phyloP scores from a whole-genome alignment of 2,113 vertebrate genomes.

The Malaclemys terrapin region DNA sequence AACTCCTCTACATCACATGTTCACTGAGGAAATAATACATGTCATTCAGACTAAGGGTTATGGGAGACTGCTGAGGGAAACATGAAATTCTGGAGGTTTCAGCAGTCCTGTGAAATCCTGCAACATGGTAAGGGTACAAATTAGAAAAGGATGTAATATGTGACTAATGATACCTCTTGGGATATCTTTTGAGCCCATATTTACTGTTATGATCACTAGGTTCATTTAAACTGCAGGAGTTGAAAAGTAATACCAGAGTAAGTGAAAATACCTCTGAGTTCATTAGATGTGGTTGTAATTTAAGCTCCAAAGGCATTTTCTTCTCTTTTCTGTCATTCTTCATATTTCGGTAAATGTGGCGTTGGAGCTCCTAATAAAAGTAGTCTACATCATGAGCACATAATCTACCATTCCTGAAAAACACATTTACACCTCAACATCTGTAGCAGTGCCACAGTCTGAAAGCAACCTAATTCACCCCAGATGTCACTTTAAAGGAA shows the following conservation, averaged over 20 bases:
- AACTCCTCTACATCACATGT: slow-evolving; percentile 76
- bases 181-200: slow-evolving; percentile 77
- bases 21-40: slow-evolving; percentile 85
- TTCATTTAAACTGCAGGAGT: slow-evolving; percentile 81
- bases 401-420: slow-evolving; percentile 79
- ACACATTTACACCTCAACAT: slow-evolving; percentile 78
- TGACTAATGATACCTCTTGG: slow-evolving; percentile 86
- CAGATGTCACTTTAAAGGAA: slow-evolving; percentile 78
- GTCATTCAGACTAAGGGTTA: slow-evolving; percentile 81
- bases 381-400: slow-evolving; percentile 67
- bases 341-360: slow-evolving; percentile 77
- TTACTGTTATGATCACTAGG: slow-evolving; percentile 81
- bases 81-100: slow-evolving; percentile 84
- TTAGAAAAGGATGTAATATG: slow-evolving; percentile 85
- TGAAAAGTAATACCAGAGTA: slow-evolving; percentile 80
- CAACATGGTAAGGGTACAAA: slow-evolving; percentile 82
- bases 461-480: slow-evolving; percentile 78
- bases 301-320: slow-evolving; percentile 80
- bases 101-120: slow-evolving; percentile 78
- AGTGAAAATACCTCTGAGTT: slow-evolving; percentile 80
- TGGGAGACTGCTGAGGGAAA: slow-evolving; percentile 84
- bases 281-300: slow-evolving; percentile 82
- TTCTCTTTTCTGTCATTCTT: slow-evolving; percentile 80
- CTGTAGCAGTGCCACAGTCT: slow-evolving; percentile 63
- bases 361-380: slow-evolving; percentile 79